These are phyloP conservation scores for Ptychodera flava DNA, from an alignment of 35 echinoderm and acorn worm species.

Conservation along the genomic window DNA sequence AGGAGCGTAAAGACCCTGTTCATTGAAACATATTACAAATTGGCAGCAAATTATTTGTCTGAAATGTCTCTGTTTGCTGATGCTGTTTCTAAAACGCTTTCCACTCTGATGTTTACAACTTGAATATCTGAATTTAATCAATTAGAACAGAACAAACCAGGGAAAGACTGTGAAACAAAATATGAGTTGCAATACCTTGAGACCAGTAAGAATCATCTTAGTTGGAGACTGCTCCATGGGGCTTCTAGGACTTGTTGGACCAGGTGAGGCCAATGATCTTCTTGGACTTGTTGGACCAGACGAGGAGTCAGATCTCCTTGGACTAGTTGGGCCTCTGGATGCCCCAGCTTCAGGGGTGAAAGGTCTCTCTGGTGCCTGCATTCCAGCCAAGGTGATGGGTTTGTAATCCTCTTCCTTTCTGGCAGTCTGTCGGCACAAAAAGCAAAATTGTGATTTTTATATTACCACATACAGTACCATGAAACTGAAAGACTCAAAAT, in stretches of 20 bases:
- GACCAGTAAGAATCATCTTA: conserved; percentile 83
- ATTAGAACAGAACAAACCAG: no score
- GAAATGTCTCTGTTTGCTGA: no score
- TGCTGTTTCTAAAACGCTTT: no score
- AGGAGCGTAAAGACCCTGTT: no score
- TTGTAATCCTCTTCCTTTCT: conserved; percentile 48
- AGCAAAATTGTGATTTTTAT: no score
- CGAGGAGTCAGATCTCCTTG: not conserved
- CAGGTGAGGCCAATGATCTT: not conserved
- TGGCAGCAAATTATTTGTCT: no score
- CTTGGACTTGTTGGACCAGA: not conserved
- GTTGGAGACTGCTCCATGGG: conserved; percentile 31
- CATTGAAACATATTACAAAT: no score
- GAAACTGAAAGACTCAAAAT: no score
- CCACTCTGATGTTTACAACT: no score
- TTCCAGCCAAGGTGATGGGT: conserved; percentile 58
- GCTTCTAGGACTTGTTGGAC: not conserved
- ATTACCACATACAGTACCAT: no score
- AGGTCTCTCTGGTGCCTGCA: conserved; percentile 29
- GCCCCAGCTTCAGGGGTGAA: not conserved
- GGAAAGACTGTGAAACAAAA: no score
- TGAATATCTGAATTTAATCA: no score
- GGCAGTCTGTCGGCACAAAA: conserved; percentile 54
- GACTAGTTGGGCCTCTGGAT: not conserved
- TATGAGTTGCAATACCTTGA: conserved; percentile 63